Percentiles rank a stretch among this genome's conserved stretches.
Conservation (phyloP, 2,797 vertebrate species). For the Aeoliscus strigatus region DNA sequence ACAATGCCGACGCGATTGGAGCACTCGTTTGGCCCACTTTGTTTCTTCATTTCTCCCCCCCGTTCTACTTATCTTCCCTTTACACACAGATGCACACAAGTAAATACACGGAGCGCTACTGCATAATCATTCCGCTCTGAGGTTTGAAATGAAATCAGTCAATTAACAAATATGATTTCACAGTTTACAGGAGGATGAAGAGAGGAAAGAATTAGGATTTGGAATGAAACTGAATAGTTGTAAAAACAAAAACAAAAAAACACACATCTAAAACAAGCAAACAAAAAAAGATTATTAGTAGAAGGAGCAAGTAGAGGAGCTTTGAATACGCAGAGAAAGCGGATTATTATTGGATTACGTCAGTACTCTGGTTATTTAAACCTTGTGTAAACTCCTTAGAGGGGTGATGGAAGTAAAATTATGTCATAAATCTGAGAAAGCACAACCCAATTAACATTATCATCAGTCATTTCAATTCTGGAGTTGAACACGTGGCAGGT, state of each 20-base stretch:
- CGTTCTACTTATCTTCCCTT: conserved; percentile 18
- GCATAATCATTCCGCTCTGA: conserved; percentile 35
- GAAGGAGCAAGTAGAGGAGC: too few species aligned
- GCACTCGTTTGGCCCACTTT: conserved; percentile 13
- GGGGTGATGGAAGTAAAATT: conserved; percentile 29
- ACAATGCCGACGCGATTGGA: conserved; percentile 27
- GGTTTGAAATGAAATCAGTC: conserved; percentile 57
- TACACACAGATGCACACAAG: conserved; percentile 25
- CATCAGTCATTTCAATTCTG: conserved; percentile 45
- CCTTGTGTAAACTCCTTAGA: conserved; percentile 43
- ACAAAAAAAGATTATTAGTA: too few species aligned
- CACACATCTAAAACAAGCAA: too few species aligned
- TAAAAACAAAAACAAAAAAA: too few species aligned
- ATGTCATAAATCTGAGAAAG: conserved; percentile 47
- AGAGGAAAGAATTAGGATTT: too few species aligned
- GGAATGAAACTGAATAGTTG: too few species aligned
- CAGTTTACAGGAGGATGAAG: conserved; percentile 49
- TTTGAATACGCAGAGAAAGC: too few species aligned
- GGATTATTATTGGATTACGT: conserved; percentile 11
- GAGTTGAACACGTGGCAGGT: conserved; percentile 27
- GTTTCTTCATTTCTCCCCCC: conserved; percentile 1
- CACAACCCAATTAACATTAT: conserved; percentile 46
- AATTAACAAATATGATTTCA: conserved; percentile 63
- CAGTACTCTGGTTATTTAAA: conserved; percentile 38
- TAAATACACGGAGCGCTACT: conserved; percentile 18